These are phyloP conservation scores for Urophycis tenuis DNA, from an alignment of 2,797 vertebrate species.

Conservation along the genomic window DNA sequence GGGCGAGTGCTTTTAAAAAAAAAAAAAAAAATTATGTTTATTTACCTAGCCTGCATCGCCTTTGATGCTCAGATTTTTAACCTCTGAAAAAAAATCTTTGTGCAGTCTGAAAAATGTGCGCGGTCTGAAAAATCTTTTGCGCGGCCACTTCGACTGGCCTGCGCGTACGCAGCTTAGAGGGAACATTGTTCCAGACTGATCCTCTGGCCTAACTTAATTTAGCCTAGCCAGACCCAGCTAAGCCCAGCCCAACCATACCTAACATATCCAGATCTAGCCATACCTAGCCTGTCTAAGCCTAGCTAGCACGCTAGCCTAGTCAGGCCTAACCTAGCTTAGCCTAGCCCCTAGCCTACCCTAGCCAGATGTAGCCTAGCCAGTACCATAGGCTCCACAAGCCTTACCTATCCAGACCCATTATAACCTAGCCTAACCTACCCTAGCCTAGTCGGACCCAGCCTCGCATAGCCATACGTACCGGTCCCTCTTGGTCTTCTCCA, in stretches of 20 bases:
- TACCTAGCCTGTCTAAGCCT: background rate
- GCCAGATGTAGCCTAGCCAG: background rate
- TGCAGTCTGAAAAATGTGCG: too few species aligned
- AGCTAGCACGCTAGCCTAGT: background rate
- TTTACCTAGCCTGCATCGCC: too few species aligned
- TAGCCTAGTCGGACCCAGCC: background rate
- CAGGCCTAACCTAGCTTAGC: background rate
- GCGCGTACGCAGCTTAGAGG: too few species aligned
- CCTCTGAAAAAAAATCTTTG: too few species aligned
- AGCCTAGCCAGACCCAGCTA: conserved; percentile 1
- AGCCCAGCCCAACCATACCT: background rate
- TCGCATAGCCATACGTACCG: conserved; percentile 61
- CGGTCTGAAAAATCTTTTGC: too few species aligned
- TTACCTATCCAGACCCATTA: background rate
- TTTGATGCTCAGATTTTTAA: too few species aligned
- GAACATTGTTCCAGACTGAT: too few species aligned
- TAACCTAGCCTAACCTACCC: conserved; percentile 24
- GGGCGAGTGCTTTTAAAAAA: too few species aligned
- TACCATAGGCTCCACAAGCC: background rate
- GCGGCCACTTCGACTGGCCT: too few species aligned
- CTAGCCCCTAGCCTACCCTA: background rate
- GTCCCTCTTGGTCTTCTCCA: conserved; percentile 85
- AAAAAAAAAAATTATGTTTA: too few species aligned
- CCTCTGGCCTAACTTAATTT: too few species aligned
- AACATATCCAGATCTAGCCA: background rate